phyloP scores from a whole-genome alignment of 2,113 vertebrate species.

The Zosterops pallidus region DNA sequence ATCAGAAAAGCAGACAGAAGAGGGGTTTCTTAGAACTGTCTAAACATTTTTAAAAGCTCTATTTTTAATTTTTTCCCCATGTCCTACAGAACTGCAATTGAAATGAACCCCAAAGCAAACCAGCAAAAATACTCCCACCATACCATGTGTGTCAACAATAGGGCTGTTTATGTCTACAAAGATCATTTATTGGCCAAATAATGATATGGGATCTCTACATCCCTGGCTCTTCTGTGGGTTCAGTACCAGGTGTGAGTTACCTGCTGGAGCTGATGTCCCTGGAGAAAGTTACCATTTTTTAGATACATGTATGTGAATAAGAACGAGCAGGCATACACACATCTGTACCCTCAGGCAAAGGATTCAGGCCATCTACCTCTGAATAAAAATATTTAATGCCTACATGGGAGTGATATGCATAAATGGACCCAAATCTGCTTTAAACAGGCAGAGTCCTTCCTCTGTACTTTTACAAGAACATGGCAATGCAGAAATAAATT shows the following conservation, averaged over 20 bases:
- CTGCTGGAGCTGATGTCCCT: not conserved
- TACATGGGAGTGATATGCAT: not conserved
- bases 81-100: not conserved
- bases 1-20: not conserved
- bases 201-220: no score
- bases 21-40: not conserved
- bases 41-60: not conserved
- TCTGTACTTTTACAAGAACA: not conserved
- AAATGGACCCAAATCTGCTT: not conserved
- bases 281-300: not conserved
- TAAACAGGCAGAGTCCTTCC: not conserved
- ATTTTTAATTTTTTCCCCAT: accelerated
- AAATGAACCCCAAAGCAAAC: not conserved
- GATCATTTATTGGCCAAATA: not conserved
- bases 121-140: not conserved
- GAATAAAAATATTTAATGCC: not conserved
- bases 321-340: not conserved
- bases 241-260: not conserved
- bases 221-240: not conserved
- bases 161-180: not conserved
- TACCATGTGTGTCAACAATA: not conserved
- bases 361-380: not conserved
- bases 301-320: accelerated
- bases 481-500: not conserved
- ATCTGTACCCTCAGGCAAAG: not conserved